Base-by-base conservation (phyloP, 2,113 vertebrate species). In the Circaetus gallicus region DNA sequence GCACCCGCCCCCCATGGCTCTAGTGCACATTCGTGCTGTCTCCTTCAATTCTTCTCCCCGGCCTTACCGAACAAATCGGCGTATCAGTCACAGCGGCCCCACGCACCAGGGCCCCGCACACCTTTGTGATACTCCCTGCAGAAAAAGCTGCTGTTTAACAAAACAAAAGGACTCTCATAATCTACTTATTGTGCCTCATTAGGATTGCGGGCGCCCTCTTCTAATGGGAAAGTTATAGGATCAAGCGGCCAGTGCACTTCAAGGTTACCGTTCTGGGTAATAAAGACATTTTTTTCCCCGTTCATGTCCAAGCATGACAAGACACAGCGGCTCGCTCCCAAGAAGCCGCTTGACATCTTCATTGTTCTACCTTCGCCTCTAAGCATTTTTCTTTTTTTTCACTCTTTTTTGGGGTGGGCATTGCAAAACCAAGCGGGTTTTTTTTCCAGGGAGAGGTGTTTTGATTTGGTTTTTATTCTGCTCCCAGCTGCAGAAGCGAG, bases 141-240 rank as follows among this genome's bases (percentile, higher is more conserved):
- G 93, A 87, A 95, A 97, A 90, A 95, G 96, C 88, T 53, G 55
- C 97, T 97, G 82, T 94, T 98, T 96, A 97, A 94, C 97, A 95
- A 96, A 96, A 98, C 97, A 97, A 98, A 98, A 90, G 89, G 49
- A 36, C 47, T n/a, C 83, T 84, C 90, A 66, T 97, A 98, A 98
- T 97, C 98, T 97, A 76, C 96, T 98, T 96, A 97, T 97, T 97
- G 97, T 96, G 95, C 97, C 93, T 97, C 95, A 59, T 96, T 92
- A 97, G 93, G 97, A 94, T 86, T 87, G 96, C 86, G 94, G 97
- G 90, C 73, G 80, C 95, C 92, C 91, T 69, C 83, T 76, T 87
- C 97, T 95, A 97, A 96, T 92, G 93, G 96, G 90, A 95, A 95
- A 95, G 93, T 95, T 96, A 95, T 85, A 93, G 96, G 97, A 97